These are phyloP conservation scores for Xiphophorus birchmanni DNA, from an alignment of 2,797 vertebrate genomes.

Conservation along the genomic window DNA sequence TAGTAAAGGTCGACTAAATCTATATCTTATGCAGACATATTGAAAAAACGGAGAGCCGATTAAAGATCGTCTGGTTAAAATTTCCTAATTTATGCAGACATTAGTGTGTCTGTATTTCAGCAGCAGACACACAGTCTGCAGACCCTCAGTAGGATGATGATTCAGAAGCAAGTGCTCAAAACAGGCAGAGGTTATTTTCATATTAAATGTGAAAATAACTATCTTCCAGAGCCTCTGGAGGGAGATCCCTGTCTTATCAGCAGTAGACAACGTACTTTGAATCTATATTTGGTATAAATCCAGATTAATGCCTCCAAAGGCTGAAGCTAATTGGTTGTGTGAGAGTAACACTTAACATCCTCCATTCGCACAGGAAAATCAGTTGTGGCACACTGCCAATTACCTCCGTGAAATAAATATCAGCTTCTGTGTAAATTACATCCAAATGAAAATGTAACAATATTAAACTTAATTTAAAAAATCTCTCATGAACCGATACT, in stretches of 20 bases:
- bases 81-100: neutral
- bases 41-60: constrained; percentile 16
- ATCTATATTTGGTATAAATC: neutral
- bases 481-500: neutral
- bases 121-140: neutral
- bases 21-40: constrained; percentile 31
- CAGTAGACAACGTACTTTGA: neutral
- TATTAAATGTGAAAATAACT: neutral
- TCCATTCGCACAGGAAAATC: neutral
- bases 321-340: neutral
- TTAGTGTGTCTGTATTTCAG: neutral
- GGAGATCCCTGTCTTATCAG: neutral
- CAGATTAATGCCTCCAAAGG: neutral
- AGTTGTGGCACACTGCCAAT: neutral
- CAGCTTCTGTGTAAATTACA: neutral
- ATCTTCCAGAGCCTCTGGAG: neutral
- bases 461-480: neutral
- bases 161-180: neutral
- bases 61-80: neutral
- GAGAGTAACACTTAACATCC: neutral
- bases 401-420: neutral
- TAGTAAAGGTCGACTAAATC: constrained; percentile 29
- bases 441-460: neutral
- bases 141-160: neutral
- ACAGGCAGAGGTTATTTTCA: neutral